Percentiles rank a stretch among this genome's conserved stretches.
phyloP scores from a whole-genome alignment of 2,888 invertebrate species.

The Strigamia maritima region DNA sequence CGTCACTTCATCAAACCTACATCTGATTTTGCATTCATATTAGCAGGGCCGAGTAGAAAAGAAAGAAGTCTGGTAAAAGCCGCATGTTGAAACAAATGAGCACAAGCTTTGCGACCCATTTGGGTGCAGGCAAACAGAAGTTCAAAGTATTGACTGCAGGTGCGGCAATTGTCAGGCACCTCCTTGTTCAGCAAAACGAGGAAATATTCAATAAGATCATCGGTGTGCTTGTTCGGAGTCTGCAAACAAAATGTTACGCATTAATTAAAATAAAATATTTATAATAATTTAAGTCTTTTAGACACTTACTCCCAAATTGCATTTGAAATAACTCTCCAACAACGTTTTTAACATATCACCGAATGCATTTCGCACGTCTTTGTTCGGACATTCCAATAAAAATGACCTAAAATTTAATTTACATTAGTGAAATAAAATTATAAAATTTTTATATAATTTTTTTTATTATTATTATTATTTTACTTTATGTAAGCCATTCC shows the following conservation, averaged over 20 bases:
- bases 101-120: constrained; percentile 53
- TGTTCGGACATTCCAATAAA: constrained; percentile 53
- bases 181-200: constrained; percentile 52
- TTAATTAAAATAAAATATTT: constrained; percentile 12
- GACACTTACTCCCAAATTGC: constrained; percentile 43
- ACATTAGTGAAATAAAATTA: neutral
- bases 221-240: constrained; percentile 18
- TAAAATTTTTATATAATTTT: neutral
- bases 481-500: constrained; percentile 52
- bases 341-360: constrained; percentile 50
- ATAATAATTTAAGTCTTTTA: neutral
- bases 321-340: constrained; percentile 49
- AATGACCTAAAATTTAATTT: constrained; percentile 49
- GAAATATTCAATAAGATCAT: constrained; percentile 47
- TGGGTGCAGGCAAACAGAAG: constrained; percentile 52
- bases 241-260: constrained; percentile 37
- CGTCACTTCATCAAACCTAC: constrained; percentile 39
- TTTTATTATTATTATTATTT: constrained; percentile 40
- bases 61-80: constrained; percentile 52
- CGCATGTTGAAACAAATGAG: constrained; percentile 52
- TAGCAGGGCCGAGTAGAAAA: constrained; percentile 52
- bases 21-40: constrained; percentile 43
- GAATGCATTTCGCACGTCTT: constrained; percentile 52
- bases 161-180: constrained; percentile 53
- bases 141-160: constrained; percentile 54